Evolutionary conservation across 2,797 vertebrate genomes (phyloP), one percentile per base, ranked within the genome.

Genomic region (Catostomus latipinnis): DNA sequence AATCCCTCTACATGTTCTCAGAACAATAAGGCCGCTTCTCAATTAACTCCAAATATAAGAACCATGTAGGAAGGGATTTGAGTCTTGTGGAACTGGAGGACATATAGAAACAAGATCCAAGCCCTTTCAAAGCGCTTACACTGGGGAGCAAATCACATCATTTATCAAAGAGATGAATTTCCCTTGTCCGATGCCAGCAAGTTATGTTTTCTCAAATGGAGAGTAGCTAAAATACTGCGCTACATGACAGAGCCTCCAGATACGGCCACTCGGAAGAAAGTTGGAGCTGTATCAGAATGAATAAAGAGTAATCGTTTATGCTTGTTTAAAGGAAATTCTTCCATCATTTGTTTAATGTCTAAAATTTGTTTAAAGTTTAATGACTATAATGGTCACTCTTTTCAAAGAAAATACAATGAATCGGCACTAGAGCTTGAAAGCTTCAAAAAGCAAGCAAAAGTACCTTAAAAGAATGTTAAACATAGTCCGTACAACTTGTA

Each of bases 61-160:
- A 13, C 57, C 70, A 62, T 88, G 84, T 87, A 85, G 84, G 81
- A 88, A 82, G 83, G 78, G 83, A 87, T 83, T 85, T 80, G 78
- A 78, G 76, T 79, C 57, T 63, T 50, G 72, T 76, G 76, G 74
- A 78, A 81, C 60, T 66, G 69, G 72, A 60, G 74, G 78, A 80
- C 68, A 81, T 72, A 82, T 34, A 71, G 61, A 8, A 63, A 54
- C 66, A 57, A 75, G 82, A 87, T 81, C 2, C 34, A 34, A 78
- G 54, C 67, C 60, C 71, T 76, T 63, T 74, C 57, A 71, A 78
- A 78, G 78, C 34, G 85, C 74, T 83, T 88, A 82, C 84, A 83
- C 76, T 67, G 53, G 58, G 76, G 63, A 80, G 83, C 48, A 81
- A 86, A 87, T 88, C 78, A 69, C n/a, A 70, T 12, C 71, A 88